Evolutionary conservation across 2,888 invertebrate genomes (phyloP).

Genomic region (Lysandra coridon): DNA sequence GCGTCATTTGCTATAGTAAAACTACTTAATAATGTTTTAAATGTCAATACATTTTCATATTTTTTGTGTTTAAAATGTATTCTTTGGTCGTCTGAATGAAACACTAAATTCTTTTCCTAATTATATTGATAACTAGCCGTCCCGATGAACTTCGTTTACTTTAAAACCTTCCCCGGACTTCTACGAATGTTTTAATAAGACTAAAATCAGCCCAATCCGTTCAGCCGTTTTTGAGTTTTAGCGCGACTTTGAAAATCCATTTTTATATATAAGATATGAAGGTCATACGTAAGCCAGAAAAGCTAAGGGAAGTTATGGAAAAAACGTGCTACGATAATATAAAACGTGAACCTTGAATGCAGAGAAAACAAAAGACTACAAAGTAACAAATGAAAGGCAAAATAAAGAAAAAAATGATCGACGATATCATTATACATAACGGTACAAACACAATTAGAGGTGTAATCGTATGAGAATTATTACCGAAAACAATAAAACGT

Average conservation of each 20-base stretch:
- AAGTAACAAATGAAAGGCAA: slow-evolving; percentile 23
- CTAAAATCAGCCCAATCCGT: too few relatives aligned
- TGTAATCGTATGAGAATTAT: slow-evolving; percentile 28
- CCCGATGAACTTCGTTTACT: too few relatives aligned
- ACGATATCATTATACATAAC: slow-evolving; percentile 26
- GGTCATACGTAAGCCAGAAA: not conserved
- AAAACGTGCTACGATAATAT: not conserved
- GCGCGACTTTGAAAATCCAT: too few relatives aligned
- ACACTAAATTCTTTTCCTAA: not conserved
- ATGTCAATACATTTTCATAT: not conserved
- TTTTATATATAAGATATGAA: not conserved
- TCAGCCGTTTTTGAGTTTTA: too few relatives aligned
- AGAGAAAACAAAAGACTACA: not conserved
- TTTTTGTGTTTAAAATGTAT: not conserved
- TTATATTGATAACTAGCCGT: not conserved
- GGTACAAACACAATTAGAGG: slow-evolving; percentile 12
- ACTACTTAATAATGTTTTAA: not conserved
- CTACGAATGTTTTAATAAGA: too few relatives aligned
- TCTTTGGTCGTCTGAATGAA: not conserved
- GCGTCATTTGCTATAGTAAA: not conserved
- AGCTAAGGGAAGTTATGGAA: not conserved
- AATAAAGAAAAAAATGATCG: slow-evolving; percentile 11
- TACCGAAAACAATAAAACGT: slow-evolving; percentile 30
- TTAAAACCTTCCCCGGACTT: too few relatives aligned
- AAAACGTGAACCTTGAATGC: not conserved